Evolutionary conservation across 1,140 invertebrate species (phyloP), one percentile per base, ranked within the genome.

Genomic region (Lamellibrachia luymesi): DNA sequence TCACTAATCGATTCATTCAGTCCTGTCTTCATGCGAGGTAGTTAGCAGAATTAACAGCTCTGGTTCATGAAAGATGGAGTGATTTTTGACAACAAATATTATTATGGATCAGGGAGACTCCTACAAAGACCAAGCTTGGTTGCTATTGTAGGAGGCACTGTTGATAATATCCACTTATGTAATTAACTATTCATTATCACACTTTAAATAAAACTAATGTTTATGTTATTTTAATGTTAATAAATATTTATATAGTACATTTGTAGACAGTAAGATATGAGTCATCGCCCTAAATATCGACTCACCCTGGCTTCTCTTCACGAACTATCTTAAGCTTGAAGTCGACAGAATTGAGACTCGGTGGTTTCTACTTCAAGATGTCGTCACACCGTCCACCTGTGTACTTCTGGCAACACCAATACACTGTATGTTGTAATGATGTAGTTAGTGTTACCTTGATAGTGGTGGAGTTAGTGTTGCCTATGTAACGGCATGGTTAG

Each of bases 331-430:
- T 98, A 25, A 99, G 96, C 95, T 97, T 97, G 96, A 99, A 99
- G 96, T 99, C 99, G 1, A 99, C 98, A 2, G 99, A 99, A 96
- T 99, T 99, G 95, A 98, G 97, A 64, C 97, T 97, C 5, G 97
- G 97, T 0, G 99, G 99, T 96, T 99, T 99, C 99, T 99, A 99
- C 96, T 99, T 99, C 2, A 99, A 96, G 0, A 99, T 98, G 90
- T 97, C 97, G n/a, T 97, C 95, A 95, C 98, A 99, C 17, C 97
- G 96, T 2, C 99, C 99, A 56, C 97, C 95, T n/a, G 97, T 96
- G 96, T 99, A 99, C 0, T 97, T 97, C 97, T 98, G 96, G 38
- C 10, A 91, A 51, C 17, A 38, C 38, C 10, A 91, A 51, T 2
- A 80, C 64, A 80, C 6, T 56, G 52, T 6, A 56, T 6, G 52